These are phyloP conservation scores for Helicoverpa zea DNA, from an alignment of 1,140 invertebrate genomes.

Conservation along the genomic window DNA sequence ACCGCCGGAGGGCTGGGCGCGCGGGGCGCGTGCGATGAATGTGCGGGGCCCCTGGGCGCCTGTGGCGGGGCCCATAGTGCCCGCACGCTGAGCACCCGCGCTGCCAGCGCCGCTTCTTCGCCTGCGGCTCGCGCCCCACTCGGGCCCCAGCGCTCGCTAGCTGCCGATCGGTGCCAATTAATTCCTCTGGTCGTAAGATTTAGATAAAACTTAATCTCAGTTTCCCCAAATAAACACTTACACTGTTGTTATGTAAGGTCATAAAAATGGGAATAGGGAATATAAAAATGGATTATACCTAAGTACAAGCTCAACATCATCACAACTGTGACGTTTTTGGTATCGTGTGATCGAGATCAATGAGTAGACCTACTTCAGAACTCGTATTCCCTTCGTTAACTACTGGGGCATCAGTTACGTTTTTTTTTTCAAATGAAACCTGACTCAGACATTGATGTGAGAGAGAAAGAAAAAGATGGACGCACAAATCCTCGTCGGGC, in stretches of 20 bases:
- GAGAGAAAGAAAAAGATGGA: slow-evolving; percentile 53
- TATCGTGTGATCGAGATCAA: too few relatives aligned
- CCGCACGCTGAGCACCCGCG: slow-evolving; percentile 71
- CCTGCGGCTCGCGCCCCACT: slow-evolving; percentile 64
- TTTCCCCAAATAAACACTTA: neutral
- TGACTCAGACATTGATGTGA: neutral
- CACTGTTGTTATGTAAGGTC: neutral
- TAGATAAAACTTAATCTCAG: neutral
- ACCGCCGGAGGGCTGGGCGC: slow-evolving; percentile 67
- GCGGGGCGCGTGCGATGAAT: slow-evolving; percentile 44
- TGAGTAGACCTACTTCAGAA: too few relatives aligned
- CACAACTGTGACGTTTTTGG: too few relatives aligned
- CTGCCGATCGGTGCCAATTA: slow-evolving; percentile 82
- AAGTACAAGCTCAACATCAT: neutral
- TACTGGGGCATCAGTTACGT: neutral
- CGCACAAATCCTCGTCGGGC: slow-evolving; percentile 82
- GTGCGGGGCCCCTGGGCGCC: slow-evolving; percentile 40
- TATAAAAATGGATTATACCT: neutral
- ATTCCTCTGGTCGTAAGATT: slow-evolving; percentile 55
- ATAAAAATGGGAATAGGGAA: neutral
- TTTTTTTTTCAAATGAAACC: neutral
- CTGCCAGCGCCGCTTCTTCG: slow-evolving; percentile 74
- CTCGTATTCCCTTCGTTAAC: too few relatives aligned
- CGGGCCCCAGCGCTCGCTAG: slow-evolving; percentile 83
- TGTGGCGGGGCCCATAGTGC: slow-evolving; percentile 65